Percentiles rank a stretch among this genome's conserved stretches.
These are phyloP conservation scores for Nothobranchius furzeri DNA, from an alignment of 2,113 vertebrate genomes.

Conservation along the genomic window DNA sequence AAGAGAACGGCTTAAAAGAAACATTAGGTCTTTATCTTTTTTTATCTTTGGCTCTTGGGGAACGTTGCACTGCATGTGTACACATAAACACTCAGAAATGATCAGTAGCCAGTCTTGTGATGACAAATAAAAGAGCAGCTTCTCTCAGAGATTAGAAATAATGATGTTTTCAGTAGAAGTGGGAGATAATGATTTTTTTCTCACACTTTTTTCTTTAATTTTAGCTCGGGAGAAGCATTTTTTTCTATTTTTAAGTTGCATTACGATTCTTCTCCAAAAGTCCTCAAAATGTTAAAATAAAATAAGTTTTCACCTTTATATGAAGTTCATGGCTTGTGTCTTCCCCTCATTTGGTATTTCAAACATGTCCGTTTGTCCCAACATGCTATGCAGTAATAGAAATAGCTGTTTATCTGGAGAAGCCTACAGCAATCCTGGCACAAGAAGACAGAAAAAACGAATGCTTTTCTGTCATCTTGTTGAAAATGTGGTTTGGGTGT, in stretches of 20 bases:
- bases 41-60: background rate
- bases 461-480: slow-evolving; percentile 34
- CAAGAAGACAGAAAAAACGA: slow-evolving; percentile 37
- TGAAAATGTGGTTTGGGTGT: slow-evolving; percentile 30
- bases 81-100: background rate
- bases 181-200: background rate
- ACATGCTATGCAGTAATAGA: slow-evolving; percentile 49
- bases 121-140: background rate
- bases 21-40: background rate
- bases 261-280: background rate
- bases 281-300: background rate
- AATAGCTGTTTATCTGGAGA: slow-evolving; percentile 34
- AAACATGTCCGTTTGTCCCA: slow-evolving; percentile 55
- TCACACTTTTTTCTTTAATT: background rate
- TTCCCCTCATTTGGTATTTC: slow-evolving; percentile 12
- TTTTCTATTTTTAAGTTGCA: background rate
- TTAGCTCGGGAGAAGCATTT: background rate
- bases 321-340: background rate
- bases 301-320: background rate
- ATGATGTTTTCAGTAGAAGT: background rate
- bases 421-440: slow-evolving; percentile 51
- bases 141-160: background rate
- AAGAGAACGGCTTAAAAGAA: too few species aligned
- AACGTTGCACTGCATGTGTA: background rate
- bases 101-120: background rate